A percentile compares a stretch with the other conserved stretches of the same genome.
Evolutionary conservation across 2,113 vertebrate genomes (phyloP).

Genomic region (Centropus unirufus): DNA sequence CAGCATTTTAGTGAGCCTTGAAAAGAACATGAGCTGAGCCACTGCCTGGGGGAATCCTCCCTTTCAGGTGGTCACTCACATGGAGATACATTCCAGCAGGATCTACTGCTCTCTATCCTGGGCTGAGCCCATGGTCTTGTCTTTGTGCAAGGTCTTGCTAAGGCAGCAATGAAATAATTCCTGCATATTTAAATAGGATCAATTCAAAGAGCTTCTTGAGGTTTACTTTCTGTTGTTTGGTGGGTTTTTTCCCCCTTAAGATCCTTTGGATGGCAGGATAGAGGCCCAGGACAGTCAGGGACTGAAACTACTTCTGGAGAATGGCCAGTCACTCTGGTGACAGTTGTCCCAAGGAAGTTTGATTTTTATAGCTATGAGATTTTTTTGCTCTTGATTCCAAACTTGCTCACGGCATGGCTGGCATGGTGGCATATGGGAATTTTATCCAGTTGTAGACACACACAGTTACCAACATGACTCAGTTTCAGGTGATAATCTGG

Average conservation of each 20-base stretch:
- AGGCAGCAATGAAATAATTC: not conserved
- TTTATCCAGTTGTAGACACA: not conserved
- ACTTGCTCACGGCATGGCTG: not conserved
- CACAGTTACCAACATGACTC: not conserved
- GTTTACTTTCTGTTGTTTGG: not conserved
- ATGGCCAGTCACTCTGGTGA: not conserved
- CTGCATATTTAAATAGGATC: not conserved
- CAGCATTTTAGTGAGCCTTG: not conserved
- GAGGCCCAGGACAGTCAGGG: not conserved
- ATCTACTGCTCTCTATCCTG: not conserved
- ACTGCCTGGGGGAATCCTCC: not conserved
- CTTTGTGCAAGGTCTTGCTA: not conserved
- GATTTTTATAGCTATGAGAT: not conserved
- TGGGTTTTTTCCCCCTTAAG: not conserved
- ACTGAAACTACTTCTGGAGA: not conserved
- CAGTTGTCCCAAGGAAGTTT: not conserved
- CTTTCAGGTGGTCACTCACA: not conserved
- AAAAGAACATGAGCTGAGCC: not conserved
- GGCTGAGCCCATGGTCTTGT: not conserved
- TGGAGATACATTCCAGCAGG: not conserved
- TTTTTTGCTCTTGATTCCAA: not conserved
- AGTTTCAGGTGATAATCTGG: not conserved
- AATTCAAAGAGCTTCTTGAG: not conserved
- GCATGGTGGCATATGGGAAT: not conserved
- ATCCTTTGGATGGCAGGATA: not conserved